These are phyloP conservation scores for Ennomos quercinarius DNA, from an alignment of 2,888 invertebrate species.

Conservation along the genomic window DNA sequence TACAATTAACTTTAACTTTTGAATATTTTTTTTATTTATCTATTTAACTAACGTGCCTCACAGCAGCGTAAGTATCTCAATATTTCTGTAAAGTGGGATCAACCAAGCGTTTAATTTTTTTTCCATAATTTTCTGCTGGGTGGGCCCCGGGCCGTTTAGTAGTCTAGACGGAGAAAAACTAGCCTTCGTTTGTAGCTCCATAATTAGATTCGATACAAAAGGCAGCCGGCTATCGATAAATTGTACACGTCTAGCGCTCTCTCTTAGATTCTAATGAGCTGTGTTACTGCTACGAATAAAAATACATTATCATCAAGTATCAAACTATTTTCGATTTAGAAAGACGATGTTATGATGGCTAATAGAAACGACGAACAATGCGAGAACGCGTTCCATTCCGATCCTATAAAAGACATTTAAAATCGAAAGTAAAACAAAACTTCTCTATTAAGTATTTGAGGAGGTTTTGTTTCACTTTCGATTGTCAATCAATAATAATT, in stretches of 20 bases:
- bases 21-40: too few species aligned
- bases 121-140: not conserved
- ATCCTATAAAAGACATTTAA: too few species aligned
- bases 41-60: too few species aligned
- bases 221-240: conserved; percentile 11
- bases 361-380: too few species aligned
- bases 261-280: conserved; percentile 12
- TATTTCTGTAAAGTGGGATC: not conserved
- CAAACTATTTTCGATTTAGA: conserved; percentile 7
- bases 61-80: too few species aligned
- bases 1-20: too few species aligned
- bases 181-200: conserved; percentile 13
- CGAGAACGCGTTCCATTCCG: too few species aligned
- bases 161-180: conserved; percentile 20
- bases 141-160: not conserved
- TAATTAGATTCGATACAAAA: conserved; percentile 17
- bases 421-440: too few species aligned
- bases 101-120: not conserved
- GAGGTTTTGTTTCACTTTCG: too few species aligned
- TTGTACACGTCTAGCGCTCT: conserved; percentile 14
- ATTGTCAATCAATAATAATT: too few species aligned
- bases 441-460: too few species aligned
- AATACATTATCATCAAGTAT: not conserved
- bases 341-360: not conserved
- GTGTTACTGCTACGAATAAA: not conserved